A percentile compares a stretch with the other conserved stretches of the same genome.
Conservation (phyloP, 2,888 invertebrate species). For the Andricus quercusramuli region DNA sequence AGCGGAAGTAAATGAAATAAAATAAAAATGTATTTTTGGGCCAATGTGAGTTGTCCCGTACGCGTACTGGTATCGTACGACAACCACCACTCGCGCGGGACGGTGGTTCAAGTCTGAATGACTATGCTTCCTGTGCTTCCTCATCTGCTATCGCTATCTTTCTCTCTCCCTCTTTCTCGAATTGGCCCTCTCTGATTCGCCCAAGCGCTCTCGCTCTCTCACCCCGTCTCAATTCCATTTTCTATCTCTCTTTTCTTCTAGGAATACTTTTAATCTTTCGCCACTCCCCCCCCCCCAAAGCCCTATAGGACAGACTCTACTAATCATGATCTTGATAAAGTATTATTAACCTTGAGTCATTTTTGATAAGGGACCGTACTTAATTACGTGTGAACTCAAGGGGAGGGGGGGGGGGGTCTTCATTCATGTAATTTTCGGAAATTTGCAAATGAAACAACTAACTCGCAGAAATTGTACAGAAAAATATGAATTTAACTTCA, state of each 20-base stretch:
- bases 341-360: not conserved
- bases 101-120: slow-evolving; percentile 67
- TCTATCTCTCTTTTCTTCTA: not conserved
- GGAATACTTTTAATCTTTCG: not conserved
- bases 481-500: too few species aligned
- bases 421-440: too few species aligned
- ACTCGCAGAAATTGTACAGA: too few species aligned
- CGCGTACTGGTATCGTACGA: slow-evolving; percentile 50
- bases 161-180: slow-evolving; percentile 39
- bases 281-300: too few species aligned
- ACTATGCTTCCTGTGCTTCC: slow-evolving; percentile 57
- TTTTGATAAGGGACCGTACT: too few species aligned
- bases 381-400: too few species aligned
- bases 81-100: slow-evolving; percentile 58
- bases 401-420: too few species aligned
- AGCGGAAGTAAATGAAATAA: not conserved
- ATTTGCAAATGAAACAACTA: too few species aligned
- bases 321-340: not conserved
- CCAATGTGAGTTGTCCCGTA: not conserved
- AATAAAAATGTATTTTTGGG: not conserved
- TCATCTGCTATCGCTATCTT: slow-evolving; percentile 50
- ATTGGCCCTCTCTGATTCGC: slow-evolving; percentile 38
- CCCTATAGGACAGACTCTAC: not conserved
- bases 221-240: not conserved
- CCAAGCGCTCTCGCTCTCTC: slow-evolving; percentile 12